Evolutionary conservation across 2,888 invertebrate species (phyloP), one percentile per base, ranked within the genome.

Genomic region (Cyclophora albipunctata): DNA sequence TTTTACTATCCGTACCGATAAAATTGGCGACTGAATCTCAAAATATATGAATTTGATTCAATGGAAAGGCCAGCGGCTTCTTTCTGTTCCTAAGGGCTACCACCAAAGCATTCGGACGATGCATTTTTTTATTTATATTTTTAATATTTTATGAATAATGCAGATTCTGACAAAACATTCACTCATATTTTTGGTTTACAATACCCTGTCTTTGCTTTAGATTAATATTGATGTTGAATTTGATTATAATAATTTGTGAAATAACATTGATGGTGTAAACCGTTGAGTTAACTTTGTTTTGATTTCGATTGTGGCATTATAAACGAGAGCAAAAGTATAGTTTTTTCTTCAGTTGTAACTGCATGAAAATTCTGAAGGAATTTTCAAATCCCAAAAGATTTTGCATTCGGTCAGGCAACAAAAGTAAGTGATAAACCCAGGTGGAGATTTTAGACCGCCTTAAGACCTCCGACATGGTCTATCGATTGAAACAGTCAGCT

Each of bases 1-100:
- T 72, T 78, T 64, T 79, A 64, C 75, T 66, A 65, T 66, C 86
- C 57, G 74, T 88, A 87, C 85, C 71, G 69, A 78, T 85, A 75
- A 87, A 87, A 88, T 88, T 88, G 88, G 85, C 84, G 82, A 84
- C 86, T 86, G 88, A 88, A 88, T 88, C 88, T 85, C 87, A 88
- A 88, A 88, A 88, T 87, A 86, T 88, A 88, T 88, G 86, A 88
- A 88, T 88, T 88, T 88, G 88, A 88, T 87, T 88, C 88, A 88
- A 86, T 85, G 87, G 85, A 84, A 84, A 84, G 81, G 86, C 86
- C 78, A 85, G 87, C 88, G 87, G 87, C 87, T 81, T 75, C 84
- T 86, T 79, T 87, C 84, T 85, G 86, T 76, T 76, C 73, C 71
- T 73, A 78, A 88, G 88, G 88, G 88, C 81, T 88, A 84, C 88